Evolutionary conservation across 2,888 invertebrate genomes (phyloP).

Genomic region (Drosophila eohydei): DNA sequence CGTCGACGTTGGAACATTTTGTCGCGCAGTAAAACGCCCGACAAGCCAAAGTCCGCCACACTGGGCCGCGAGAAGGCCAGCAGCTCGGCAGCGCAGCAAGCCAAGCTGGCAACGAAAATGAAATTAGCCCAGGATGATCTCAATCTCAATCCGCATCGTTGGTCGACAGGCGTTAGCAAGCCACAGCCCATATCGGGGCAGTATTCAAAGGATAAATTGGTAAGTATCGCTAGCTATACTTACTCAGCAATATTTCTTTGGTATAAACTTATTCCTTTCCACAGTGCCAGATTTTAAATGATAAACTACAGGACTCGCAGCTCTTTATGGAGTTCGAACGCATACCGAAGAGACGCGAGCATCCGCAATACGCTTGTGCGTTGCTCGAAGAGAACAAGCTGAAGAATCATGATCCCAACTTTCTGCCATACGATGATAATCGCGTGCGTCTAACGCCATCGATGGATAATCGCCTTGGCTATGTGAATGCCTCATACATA

Average conservation of each 20-base stretch:
- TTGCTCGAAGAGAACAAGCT: conserved; percentile 89
- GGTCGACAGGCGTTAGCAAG: conserved; percentile 90
- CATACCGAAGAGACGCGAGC: conserved; percentile 90
- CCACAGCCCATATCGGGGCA: conserved; percentile 90
- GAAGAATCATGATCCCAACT: conserved; percentile 86
- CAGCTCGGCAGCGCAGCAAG: conserved; percentile 69
- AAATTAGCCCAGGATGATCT: conserved; percentile 84
- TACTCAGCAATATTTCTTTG: too few relatives aligned
- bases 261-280: not conserved
- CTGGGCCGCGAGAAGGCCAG: conserved; percentile 87
- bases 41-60: conserved; percentile 88
- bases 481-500: conserved; percentile 96
- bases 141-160: conserved; percentile 87
- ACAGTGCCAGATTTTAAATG: conserved; percentile 88
- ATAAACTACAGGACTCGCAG: conserved; percentile 90
- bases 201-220: conserved; percentile 92
- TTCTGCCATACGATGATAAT: conserved; percentile 95
- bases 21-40: conserved; percentile 87
- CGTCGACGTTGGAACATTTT: conserved; percentile 89
- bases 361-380: conserved; percentile 90
- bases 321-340: conserved; percentile 94
- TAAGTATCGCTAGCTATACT: conserved; percentile 79
- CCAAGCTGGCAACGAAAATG: conserved; percentile 80
- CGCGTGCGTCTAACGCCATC: conserved; percentile 92
- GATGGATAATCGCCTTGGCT: conserved; percentile 93